These are phyloP conservation scores for Drepanosiphum platanoidis DNA, from an alignment of 2,888 invertebrate genomes.

Conservation along the genomic window DNA sequence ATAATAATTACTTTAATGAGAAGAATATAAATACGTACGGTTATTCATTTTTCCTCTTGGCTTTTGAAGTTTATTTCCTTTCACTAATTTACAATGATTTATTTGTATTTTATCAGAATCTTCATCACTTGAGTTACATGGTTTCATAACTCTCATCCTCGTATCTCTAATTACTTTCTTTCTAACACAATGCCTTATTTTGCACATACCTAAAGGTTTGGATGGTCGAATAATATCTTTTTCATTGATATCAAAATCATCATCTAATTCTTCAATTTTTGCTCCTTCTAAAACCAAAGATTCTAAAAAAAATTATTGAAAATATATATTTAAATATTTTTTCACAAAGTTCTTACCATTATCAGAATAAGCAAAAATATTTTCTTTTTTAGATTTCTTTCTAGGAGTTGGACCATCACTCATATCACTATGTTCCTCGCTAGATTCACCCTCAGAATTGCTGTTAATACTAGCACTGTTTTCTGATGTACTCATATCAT, in stretches of 20 bases:
- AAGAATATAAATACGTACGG: constrained; percentile 29
- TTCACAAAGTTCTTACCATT: constrained; percentile 24
- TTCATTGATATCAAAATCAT: constrained; percentile 57
- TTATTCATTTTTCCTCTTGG: constrained; percentile 51
- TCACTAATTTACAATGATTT: constrained; percentile 54
- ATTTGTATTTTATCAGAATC: constrained; percentile 58
- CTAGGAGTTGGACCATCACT: constrained; percentile 73
- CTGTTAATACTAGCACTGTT: constrained; percentile 75
- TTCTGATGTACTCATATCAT: constrained; percentile 75
- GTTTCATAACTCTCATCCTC: constrained; percentile 57
- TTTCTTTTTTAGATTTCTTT: constrained; percentile 66
- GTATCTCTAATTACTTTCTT: constrained; percentile 55
- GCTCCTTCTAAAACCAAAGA: constrained; percentile 56
- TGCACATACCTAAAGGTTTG: constrained; percentile 56
- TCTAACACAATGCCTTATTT: constrained; percentile 55
- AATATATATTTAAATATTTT: not conserved
- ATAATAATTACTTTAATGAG: not conserved
- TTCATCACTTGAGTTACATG: constrained; percentile 58
- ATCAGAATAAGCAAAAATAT: constrained; percentile 58
- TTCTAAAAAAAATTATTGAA: constrained; percentile 36
- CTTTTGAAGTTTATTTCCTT: constrained; percentile 50
- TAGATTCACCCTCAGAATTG: constrained; percentile 75
- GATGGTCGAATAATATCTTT: constrained; percentile 59
- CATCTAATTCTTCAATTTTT: constrained; percentile 59
- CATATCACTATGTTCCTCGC: constrained; percentile 62